phyloP scores from a whole-genome alignment of 2,797 vertebrate genomes.

The Pseudopleuronectes americanus region DNA sequence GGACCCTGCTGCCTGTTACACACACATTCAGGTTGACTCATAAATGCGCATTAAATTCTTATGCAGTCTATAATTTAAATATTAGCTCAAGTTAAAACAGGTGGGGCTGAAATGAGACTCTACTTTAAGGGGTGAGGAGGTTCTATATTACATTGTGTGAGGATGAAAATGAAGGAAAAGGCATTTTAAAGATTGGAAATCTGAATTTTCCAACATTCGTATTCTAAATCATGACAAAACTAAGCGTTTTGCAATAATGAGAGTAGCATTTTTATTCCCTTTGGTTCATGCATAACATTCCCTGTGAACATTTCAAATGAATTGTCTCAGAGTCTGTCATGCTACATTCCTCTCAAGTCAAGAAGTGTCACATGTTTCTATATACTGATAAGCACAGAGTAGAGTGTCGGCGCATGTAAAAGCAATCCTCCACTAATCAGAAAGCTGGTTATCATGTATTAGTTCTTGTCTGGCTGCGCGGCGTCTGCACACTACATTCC shows the following conservation, averaged over 20 bases:
- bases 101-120: conserved; percentile 7
- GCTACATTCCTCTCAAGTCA: conserved; percentile 4
- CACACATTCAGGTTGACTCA: conserved; percentile 8
- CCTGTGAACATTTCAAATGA: conserved; percentile 1
- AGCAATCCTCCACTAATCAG: background rate
- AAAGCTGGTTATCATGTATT: conserved; percentile 1
- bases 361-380: conserved; percentile 11
- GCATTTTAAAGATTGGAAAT: background rate
- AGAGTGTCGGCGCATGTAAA: conserved; percentile 9
- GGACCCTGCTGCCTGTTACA: conserved; percentile 15
- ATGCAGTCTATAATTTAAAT: conserved; percentile 38
- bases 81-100: conserved; percentile 39
- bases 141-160: background rate
- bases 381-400: background rate
- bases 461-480: background rate
- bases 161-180: background rate
- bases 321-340: conserved; percentile 5
- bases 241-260: background rate
- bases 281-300: background rate
- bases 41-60: conserved; percentile 23
- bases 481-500: conserved; percentile 1
- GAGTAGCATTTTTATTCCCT: background rate
- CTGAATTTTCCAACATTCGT: background rate
- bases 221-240: background rate
- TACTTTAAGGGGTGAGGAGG: conserved; percentile 3